A percentile compares a stretch with the other conserved stretches of the same genome.
These are phyloP conservation scores for Drosophila affinis DNA, from an alignment of 2,888 invertebrate genomes.

Conservation along the genomic window DNA sequence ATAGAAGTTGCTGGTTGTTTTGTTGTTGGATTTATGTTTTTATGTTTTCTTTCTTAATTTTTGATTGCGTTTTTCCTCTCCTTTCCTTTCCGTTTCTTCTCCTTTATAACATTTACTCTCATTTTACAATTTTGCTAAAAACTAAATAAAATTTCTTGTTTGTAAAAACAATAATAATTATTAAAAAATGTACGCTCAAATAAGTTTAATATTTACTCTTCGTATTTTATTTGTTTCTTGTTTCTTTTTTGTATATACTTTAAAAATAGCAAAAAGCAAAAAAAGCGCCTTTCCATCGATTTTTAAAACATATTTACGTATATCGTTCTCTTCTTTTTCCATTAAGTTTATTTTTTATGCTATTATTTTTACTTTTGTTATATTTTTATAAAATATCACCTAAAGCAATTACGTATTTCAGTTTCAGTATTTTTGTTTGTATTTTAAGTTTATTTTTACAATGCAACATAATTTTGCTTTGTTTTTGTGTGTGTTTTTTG, in stretches of 20 bases:
- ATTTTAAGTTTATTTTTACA: slow-evolving; percentile 57
- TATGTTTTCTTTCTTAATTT: slow-evolving; percentile 51
- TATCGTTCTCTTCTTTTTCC: slow-evolving; percentile 30
- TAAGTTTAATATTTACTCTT: slow-evolving; percentile 53
- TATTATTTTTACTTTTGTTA: slow-evolving; percentile 58
- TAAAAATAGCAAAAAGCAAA: slow-evolving; percentile 52
- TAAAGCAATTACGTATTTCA: slow-evolving; percentile 83
- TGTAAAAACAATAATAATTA: slow-evolving; percentile 72
- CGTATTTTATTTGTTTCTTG: slow-evolving; percentile 17
- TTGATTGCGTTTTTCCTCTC: slow-evolving; percentile 72
- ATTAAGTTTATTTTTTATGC: slow-evolving; percentile 38
- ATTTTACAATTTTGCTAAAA: slow-evolving; percentile 84
- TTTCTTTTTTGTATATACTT: slow-evolving; percentile 36
- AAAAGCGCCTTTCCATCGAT: slow-evolving; percentile 34
- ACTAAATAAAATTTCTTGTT: slow-evolving; percentile 79
- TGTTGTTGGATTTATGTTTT: slow-evolving; percentile 46
- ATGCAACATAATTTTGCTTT: slow-evolving; percentile 64
- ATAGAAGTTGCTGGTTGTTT: slow-evolving; percentile 78
- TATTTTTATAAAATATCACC: slow-evolving; percentile 81
- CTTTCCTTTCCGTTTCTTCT: slow-evolving; percentile 21
- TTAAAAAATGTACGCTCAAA: slow-evolving; percentile 62
- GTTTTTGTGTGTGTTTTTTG: slow-evolving; percentile 21
- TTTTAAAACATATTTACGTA: slow-evolving; percentile 46
- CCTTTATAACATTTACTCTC: slow-evolving; percentile 62
- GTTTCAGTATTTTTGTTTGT: slow-evolving; percentile 74